A percentile compares a stretch with the other conserved stretches of the same genome.
Evolutionary conservation across 2,113 vertebrate genomes (phyloP).

Genomic region (Rafetus swinhoei): DNA sequence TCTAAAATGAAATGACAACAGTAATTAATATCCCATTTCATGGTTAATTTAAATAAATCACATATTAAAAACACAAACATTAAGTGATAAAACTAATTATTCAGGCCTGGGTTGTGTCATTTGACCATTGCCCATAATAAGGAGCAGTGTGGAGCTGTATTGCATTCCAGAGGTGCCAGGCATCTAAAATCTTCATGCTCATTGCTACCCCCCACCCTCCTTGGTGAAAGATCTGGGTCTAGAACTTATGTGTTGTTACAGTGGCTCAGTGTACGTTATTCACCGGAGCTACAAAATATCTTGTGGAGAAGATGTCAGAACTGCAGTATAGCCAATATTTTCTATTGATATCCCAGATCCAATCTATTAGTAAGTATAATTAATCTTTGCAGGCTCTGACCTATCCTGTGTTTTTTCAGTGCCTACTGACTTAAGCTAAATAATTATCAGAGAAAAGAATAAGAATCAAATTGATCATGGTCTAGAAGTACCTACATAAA

Average conservation of each 20-base stretch:
- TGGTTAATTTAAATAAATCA: constrained; percentile 65
- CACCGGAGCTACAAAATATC: neutral
- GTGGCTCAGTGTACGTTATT: neutral
- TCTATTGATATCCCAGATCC: constrained; percentile 1
- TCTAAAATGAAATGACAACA: constrained; percentile 59
- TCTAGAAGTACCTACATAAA: neutral
- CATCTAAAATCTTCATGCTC: neutral
- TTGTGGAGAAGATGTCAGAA: constrained; percentile 29
- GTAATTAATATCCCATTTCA: constrained; percentile 63
- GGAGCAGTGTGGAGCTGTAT: neutral
- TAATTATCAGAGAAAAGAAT: neutral
- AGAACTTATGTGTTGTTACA: neutral
- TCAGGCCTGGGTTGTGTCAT: constrained; percentile 17
- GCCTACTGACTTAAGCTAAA: neutral
- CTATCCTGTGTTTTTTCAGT: neutral
- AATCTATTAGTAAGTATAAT: neutral
- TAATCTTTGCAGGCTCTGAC: constrained; percentile 5
- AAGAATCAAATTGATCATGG: neutral
- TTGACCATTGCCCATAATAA: neutral
- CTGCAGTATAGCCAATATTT: neutral
- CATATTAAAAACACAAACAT: constrained; percentile 43
- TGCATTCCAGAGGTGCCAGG: constrained; percentile 1
- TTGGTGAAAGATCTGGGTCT: constrained; percentile 31
- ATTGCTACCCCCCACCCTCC: neutral
- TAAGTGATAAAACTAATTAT: constrained; percentile 20